Evolutionary conservation across 1,140 invertebrate genomes (phyloP).

Genomic region (Sycophila sp.): DNA sequence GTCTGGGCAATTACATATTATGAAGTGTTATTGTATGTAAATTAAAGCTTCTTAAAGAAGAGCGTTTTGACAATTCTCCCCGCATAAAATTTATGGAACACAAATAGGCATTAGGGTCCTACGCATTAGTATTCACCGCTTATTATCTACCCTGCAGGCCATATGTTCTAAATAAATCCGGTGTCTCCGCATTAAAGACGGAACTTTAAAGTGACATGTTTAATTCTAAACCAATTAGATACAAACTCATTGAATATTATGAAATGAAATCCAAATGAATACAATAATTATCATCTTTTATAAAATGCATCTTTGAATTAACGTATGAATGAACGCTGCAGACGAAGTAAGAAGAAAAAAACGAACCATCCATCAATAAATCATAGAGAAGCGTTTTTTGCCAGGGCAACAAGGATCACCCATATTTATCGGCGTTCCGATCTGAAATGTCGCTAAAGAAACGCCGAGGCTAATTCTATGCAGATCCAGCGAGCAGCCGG

Average conservation of each 20-base stretch:
- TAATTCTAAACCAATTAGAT: too few relatives aligned
- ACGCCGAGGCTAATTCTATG: slow-evolving; percentile 1
- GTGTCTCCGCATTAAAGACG: too few relatives aligned
- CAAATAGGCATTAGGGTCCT: background rate
- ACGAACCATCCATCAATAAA: too few relatives aligned
- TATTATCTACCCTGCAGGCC: slow-evolving; percentile 19
- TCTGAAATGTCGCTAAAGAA: too few relatives aligned
- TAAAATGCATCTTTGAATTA: background rate
- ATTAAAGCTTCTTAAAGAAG: background rate
- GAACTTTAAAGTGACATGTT: too few relatives aligned
- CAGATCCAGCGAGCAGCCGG: background rate
- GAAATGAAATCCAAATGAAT: too few relatives aligned
- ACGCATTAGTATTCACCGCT: slow-evolving; percentile 28
- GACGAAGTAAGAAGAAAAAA: background rate
- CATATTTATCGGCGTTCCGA: too few relatives aligned
- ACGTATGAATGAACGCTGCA: background rate
- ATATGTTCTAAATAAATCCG: slow-evolving; percentile 20
- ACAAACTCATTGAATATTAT: too few relatives aligned
- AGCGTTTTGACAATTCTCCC: slow-evolving; percentile 21
- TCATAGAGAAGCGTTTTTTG: too few relatives aligned
- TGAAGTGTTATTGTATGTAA: background rate
- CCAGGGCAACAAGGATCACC: too few relatives aligned
- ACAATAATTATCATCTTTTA: too few relatives aligned
- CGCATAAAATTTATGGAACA: slow-evolving; percentile 1
- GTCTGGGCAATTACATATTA: too few relatives aligned